Base-by-base conservation (phyloP, 2,888 invertebrate genomes). In the Acronicta alni region DNA sequence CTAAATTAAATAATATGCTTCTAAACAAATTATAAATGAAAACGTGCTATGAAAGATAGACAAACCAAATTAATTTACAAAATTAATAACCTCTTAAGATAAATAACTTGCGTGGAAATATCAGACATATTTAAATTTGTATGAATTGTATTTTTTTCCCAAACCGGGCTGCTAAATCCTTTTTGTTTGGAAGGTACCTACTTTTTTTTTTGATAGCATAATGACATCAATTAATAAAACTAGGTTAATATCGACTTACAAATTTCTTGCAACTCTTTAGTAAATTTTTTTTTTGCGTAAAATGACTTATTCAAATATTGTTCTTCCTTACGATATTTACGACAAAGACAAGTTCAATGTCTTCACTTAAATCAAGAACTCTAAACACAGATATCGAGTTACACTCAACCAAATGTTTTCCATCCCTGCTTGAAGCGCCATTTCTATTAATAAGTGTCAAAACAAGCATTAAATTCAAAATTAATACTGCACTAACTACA, bases 381-480 rank as follows among this genome's bases (percentile, higher is more conserved):
- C 60, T 53, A 60, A 67, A 49, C 18, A 41, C 7, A 52, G 47
- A 38, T 69, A 67, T 66, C 66, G 42, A 23, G 55, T 66, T 66
- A 55, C 66, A 39, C 18, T 55, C 39, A 39, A 55, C 63, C 69
- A 66, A 68, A 47, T 69, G 69, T 66, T 69, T n/a, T 12, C 5
- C 35, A 41, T 66, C 66, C 47, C 62, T 39, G 38, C 30, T 26
- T 10, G 16, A n/a, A 46, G 41, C 67, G 57, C 64, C 64, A 67
- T 69, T 56, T 67, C 56, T 67, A 69, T 53, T 63, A 57, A 46
- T 46, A 64, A 53, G 45, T 63, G 67, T 53, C 70, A 67, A 69
- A 68, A 69, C 67, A 69, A 30, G 32, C 52, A 68, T 48, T 69
- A 56, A 69, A 43, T 53, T 54, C 1, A 26, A 54, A 64, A 67